Evolutionary conservation across 2,797 vertebrate species (phyloP), one percentile per base, ranked within the genome.

Genomic region (Chelon labrosus): DNA sequence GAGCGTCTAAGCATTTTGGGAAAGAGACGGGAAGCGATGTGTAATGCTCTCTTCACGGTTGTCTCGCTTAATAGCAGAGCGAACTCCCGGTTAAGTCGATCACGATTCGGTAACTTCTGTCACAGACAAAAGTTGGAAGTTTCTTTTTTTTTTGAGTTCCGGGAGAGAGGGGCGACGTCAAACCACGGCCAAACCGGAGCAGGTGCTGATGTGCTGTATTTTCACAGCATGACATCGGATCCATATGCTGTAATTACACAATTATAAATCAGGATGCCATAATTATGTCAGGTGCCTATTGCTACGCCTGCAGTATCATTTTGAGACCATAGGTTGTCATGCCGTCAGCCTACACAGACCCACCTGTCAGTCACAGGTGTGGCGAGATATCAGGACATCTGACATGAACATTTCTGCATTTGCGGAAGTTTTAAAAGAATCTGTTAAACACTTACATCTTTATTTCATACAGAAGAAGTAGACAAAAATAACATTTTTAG

Each of bases 21-120:
- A 54, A 38, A 27, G 52, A 35, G 70, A 69, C 61, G 71, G 70
- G 70, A 79, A 65, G 58, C 5, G 65, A 74, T 61, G 73, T 71
- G 75, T 79, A 53, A 82, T 73, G 73, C 65, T 76, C 61, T 64
- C 50, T 84, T 79, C 80, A 79, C 62, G 77, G 52, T 68, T 76
- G 84, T 83, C 81, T 83, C 67, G 0, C 73, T 77, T 75, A 65
- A 82, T 66, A 73, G 69, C 55, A 0, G 53, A 65, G 58, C 25
- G 55, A 70, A 75, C 65, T 77, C 72, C 31, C 19, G 62, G 39
- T 77, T 60, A 47, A 75, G 62, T 67, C 46, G 13, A 67, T 71
- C 67, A 12, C 50, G 49, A 73, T 56, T 51, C 65, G 38, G 37
- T 17, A 68, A 74, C 52, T 74, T 83, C 38, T 16, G 49, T 20